These are phyloP conservation scores for Eutolmus rufibarbis DNA, from an alignment of 2,888 invertebrate genomes.

Conservation along the genomic window DNA sequence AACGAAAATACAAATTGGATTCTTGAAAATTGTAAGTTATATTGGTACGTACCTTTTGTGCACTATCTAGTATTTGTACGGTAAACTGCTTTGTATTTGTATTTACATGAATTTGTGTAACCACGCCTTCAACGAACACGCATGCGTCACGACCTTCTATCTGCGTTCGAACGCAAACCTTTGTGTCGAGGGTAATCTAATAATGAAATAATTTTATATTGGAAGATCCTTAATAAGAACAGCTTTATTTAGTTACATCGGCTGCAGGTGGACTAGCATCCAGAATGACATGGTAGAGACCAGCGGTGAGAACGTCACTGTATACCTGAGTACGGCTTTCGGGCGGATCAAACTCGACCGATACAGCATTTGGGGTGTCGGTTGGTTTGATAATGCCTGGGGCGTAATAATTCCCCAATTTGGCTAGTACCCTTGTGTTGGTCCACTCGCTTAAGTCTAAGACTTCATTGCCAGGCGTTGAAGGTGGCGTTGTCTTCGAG, in stretches of 20 bases:
- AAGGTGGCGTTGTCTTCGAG: neutral
- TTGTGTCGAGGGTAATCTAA: conserved; percentile 78
- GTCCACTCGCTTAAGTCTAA: conserved; percentile 94
- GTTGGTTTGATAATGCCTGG: conserved; percentile 86
- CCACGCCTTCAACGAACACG: conserved; percentile 86
- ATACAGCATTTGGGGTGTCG: conserved; percentile 72
- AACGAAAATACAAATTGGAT: too few species aligned
- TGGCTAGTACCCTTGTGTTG: conserved; percentile 87
- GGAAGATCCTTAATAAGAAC: neutral
- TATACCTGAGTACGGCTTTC: conserved; percentile 75
- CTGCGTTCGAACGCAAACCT: conserved; percentile 80
- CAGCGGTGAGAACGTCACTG: conserved; percentile 78
- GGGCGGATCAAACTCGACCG: conserved; percentile 82
- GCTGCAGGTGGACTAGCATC: conserved; percentile 89
- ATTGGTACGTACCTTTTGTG: conserved; percentile 45
- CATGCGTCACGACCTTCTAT: conserved; percentile 71
- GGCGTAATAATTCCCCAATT: conserved; percentile 80
- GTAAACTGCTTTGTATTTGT: conserved; percentile 75
- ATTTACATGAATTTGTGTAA: conserved; percentile 72
- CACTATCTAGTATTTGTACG: conserved; percentile 68
- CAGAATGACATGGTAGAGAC: conserved; percentile 87
- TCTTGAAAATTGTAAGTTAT: neutral
- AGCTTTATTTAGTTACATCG: conserved; percentile 66
- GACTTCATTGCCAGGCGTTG: conserved; percentile 51
- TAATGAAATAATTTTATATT: conserved; percentile 2